Conservation (phyloP, 2,113 vertebrate species). For the Lophochroa leadbeateri region DNA sequence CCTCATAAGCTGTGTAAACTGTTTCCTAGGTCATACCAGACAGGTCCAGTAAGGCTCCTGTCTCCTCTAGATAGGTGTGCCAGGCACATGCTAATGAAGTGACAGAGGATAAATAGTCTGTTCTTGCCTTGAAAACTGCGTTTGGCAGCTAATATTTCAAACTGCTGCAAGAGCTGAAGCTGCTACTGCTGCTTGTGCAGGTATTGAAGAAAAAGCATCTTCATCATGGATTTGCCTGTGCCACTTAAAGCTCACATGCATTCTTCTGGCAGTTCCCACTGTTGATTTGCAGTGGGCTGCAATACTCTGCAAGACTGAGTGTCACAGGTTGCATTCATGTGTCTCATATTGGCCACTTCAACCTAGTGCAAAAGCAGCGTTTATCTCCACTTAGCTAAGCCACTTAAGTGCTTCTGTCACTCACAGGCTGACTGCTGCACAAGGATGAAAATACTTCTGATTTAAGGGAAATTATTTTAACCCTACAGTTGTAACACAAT, state of each 20-base stretch:
- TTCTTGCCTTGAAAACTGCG: neutral
- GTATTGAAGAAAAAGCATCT: neutral
- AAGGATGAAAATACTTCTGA: neutral
- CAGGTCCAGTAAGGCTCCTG: neutral
- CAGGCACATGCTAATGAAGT: neutral
- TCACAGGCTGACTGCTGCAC: neutral
- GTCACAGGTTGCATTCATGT: neutral
- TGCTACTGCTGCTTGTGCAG: neutral
- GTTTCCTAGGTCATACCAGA: neutral
- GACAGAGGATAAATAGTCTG: neutral
- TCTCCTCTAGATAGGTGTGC: neutral
- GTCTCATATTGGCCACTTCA: neutral
- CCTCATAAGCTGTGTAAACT: neutral
- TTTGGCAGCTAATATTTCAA: neutral
- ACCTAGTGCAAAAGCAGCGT: neutral
- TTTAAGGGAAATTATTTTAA: neutral
- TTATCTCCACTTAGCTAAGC: neutral
- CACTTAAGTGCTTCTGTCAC: neutral
- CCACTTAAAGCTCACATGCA: rapidly evolving
- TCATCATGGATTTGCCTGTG: neutral
- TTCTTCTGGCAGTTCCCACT: neutral
- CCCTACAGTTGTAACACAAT: neutral
- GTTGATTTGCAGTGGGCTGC: neutral
- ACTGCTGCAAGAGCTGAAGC: neutral
- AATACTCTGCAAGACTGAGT: neutral